Conservation (phyloP, 2,888 invertebrate species). For the Drosophila atroscutellata region DNA sequence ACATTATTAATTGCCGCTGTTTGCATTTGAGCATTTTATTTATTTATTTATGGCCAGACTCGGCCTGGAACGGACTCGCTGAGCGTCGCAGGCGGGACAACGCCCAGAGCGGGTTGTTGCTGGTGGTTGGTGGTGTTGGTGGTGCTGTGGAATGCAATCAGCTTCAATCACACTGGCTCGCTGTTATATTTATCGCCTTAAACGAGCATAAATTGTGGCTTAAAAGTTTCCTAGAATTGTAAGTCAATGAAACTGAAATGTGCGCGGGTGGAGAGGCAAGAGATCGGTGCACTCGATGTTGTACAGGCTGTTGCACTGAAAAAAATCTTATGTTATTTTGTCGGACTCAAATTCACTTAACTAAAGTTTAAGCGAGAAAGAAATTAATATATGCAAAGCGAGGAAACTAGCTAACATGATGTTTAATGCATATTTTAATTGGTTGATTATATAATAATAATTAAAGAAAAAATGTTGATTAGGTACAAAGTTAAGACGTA, state of each 20-base stretch:
- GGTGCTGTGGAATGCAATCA: slow-evolving; percentile 69
- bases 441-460: not conserved
- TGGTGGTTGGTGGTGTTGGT: not conserved
- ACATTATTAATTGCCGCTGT: slow-evolving; percentile 67
- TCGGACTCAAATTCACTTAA: not conserved
- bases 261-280: slow-evolving; percentile 32
- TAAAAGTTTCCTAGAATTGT: slow-evolving; percentile 80
- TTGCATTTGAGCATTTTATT: slow-evolving; percentile 60
- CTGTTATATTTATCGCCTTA: slow-evolving; percentile 81
- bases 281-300: slow-evolving; percentile 22
- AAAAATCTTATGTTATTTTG: slow-evolving; percentile 11
- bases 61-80: slow-evolving; percentile 22
- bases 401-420: not conserved
- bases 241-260: slow-evolving; percentile 55
- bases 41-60: slow-evolving; percentile 46
- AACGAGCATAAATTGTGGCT: slow-evolving; percentile 83
- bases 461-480: not conserved
- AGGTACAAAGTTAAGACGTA: not conserved
- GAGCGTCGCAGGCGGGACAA: slow-evolving; percentile 35
- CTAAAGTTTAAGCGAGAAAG: not conserved
- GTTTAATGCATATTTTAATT: not conserved
- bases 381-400: not conserved
- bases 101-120: slow-evolving; percentile 6
- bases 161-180: slow-evolving; percentile 68
- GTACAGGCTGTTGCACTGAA: not conserved